phyloP scores from a whole-genome alignment of 2,113 vertebrate species.

The Salvator merianae region DNA sequence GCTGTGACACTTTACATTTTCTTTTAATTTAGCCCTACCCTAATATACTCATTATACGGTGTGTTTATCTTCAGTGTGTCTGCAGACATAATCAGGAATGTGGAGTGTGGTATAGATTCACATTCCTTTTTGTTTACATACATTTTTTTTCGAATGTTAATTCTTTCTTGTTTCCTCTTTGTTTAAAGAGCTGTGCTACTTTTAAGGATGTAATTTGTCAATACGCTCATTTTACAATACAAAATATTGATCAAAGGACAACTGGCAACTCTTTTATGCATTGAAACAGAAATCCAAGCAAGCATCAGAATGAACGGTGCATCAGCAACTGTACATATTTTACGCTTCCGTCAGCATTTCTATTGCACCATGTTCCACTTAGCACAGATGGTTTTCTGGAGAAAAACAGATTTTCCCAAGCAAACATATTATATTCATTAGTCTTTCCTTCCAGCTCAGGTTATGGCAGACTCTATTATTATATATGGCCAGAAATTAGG shows the following conservation, averaged over 20 bases:
- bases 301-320: constrained; percentile 44
- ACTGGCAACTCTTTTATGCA: constrained; percentile 59
- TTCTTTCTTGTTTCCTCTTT: constrained; percentile 42
- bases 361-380: constrained; percentile 37
- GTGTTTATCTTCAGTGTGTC: neutral
- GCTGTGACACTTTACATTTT: neutral
- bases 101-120: neutral
- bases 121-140: neutral
- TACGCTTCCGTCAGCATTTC: constrained; percentile 61
- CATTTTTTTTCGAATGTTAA: constrained; percentile 27
- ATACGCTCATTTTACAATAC: constrained; percentile 30
- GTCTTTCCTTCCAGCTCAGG: constrained; percentile 2
- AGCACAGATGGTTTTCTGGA: constrained; percentile 23
- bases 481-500: constrained; percentile 2
- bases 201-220: constrained; percentile 62
- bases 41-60: neutral
- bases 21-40: neutral
- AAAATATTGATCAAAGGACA: constrained; percentile 66
- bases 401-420: neutral
- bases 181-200: constrained; percentile 56
- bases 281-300: constrained; percentile 48
- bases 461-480: neutral
- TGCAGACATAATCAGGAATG: neutral
- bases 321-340: constrained; percentile 49
- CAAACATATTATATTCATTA: constrained; percentile 29